These are phyloP conservation scores for Lithobates sylvaticus DNA, from an alignment of 2,797 vertebrate genomes.

Conservation along the genomic window DNA sequence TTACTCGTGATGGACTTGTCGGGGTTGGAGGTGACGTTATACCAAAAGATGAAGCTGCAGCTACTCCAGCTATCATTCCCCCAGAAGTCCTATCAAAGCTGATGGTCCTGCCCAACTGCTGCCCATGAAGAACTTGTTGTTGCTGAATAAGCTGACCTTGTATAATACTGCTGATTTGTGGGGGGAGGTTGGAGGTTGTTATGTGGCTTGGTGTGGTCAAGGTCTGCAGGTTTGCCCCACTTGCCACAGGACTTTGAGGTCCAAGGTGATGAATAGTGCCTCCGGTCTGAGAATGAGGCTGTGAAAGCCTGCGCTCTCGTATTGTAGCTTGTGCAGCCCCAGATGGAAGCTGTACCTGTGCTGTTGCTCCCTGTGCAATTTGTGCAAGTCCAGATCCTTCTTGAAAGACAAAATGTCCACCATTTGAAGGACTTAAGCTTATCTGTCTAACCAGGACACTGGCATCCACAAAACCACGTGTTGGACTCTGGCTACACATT, in stretches of 20 bases:
- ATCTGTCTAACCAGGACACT: conserved; percentile 92
- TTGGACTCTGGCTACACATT: conserved; percentile 92
- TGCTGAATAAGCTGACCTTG: conserved; percentile 92
- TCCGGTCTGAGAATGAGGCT: conserved; percentile 93
- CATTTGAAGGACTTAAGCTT: conserved; percentile 86
- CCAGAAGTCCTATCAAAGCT: conserved; percentile 87
- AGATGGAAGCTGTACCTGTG: conserved; percentile 80
- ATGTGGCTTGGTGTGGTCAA: conserved; percentile 91
- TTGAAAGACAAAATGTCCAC: conserved; percentile 93
- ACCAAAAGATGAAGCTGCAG: conserved; percentile 80
- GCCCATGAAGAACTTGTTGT: conserved; percentile 76
- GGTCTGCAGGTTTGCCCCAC: conserved; percentile 81
- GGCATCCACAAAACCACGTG: conserved; percentile 88
- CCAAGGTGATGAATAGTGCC: conserved; percentile 96
- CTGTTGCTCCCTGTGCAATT: conserved; percentile 82
- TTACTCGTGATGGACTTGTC: conserved; percentile 88
- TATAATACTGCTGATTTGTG: conserved; percentile 98
- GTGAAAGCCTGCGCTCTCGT: conserved; percentile 91
- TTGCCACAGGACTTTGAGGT: conserved; percentile 91
- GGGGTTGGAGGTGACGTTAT: conserved; percentile 86
- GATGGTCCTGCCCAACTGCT: conserved; percentile 77
- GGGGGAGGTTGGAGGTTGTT: conserved; percentile 92
- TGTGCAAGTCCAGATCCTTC: conserved; percentile 88
- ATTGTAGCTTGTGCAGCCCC: conserved; percentile 79
- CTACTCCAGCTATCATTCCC: conserved; percentile 83